Base-by-base conservation (phyloP, 1,140 invertebrate genomes). In the Drosophila malerkotliana region DNA sequence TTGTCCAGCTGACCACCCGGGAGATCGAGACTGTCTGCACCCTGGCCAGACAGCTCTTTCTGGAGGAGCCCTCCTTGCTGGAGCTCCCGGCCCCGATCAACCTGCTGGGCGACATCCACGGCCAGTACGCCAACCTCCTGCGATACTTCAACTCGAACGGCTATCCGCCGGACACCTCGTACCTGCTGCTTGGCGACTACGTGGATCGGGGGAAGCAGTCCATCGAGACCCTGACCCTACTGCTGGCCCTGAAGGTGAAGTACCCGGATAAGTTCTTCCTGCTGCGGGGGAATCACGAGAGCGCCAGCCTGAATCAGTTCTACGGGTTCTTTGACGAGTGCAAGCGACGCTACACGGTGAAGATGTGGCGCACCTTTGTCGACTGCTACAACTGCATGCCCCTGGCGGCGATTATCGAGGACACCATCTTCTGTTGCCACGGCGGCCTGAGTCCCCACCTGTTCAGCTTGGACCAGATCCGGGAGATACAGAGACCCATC, bases 51-150 rank as follows among this genome's bases (percentile, higher is more conserved):
- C 98, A 99, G 94, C 98, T 99, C 89, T 98, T 99, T 93, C 94
- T 99, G 7, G 97, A 97, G 91, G 98, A 99, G 92, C 98, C 98
- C 2, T 98, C 99, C 91, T 93, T 99, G 75, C 94, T 99, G 78
- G 98, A 99, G 93, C 93, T 99, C 49, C 97, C 98, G 93, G 98
- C 98, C 41, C 98, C 98, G 48, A 93, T 99, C 32, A 99, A 99
- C 93, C 98, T 99, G 80, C 99, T 98, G 93, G 97, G 98, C 93
- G 99, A 99, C 92, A 99, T 99, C 80, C 99, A 99, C 92, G 99
- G 99, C 60, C 97, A 99, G 93, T 99, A 99, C 92, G 97, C 97
- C 90, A 98, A 99, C 93, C 93, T 99, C 26, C 92, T 99, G 63
- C 95, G 98, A 89, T 93, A 99, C 75, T 99, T 99, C 92, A 98